phyloP scores from a whole-genome alignment of 1,140 invertebrate genomes.

The Maconellicoccus hirsutus region DNA sequence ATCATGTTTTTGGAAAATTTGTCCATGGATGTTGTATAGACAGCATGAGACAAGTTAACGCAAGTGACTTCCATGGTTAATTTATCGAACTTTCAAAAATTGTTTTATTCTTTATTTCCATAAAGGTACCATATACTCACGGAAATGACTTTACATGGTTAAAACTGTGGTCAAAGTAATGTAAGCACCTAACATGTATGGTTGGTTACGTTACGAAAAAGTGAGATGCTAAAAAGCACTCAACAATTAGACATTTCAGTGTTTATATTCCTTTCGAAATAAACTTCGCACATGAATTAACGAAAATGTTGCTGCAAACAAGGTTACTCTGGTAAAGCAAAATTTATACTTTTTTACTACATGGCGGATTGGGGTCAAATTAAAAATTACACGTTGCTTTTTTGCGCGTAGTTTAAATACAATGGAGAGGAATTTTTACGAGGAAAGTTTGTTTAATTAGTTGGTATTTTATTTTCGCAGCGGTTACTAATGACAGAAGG shows the following conservation, averaged over 20 bases:
- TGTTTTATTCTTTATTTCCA: no score
- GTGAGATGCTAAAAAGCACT: no score
- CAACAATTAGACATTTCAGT: not conserved
- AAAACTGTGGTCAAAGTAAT: no score
- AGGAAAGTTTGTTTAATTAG: constrained; percentile 9
- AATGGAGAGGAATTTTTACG: not conserved
- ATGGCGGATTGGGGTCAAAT: not conserved
- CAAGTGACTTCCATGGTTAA: no score
- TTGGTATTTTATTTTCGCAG: not conserved
- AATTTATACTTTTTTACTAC: not conserved
- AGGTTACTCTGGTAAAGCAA: not conserved
- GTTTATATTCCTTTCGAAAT: not conserved
- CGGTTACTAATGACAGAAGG: constrained; percentile 2
- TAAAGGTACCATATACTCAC: no score
- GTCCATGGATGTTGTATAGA: no score
- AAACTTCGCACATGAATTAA: not conserved
- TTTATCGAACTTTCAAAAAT: no score
- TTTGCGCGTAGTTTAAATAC: not conserved
- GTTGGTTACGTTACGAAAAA: no score
- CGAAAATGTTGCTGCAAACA: not conserved
- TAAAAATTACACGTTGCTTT: constrained; percentile 7
- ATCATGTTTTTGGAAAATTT: no score
- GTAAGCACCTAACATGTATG: no score
- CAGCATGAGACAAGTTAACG: no score
- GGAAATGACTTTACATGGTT: no score